Evolutionary conservation across 1,140 invertebrate species (phyloP), one percentile per base, ranked within the genome.

Genomic region (Melitaea cinxia): DNA sequence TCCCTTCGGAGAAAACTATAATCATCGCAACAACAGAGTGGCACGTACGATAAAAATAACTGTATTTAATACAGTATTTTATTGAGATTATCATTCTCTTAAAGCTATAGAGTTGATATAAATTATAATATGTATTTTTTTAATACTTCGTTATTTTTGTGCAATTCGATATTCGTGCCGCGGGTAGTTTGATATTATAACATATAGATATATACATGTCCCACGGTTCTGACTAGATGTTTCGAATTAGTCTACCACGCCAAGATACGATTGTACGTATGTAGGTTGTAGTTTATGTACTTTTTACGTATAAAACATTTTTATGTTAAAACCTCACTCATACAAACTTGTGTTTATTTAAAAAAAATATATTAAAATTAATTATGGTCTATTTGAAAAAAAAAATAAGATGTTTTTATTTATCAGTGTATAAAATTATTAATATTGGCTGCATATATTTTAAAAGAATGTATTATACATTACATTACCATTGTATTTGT

Each of bases 21-120:
- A 57, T 65, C 63, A 52, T 71, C 49, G 65, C 62, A 73, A 57
- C 62, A 73, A 59, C 64, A 64, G 62, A 73, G 85, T 88, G 86
- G 86, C 86, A 88, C 83, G 63, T 79, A 70, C 76, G 70, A 72
- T 64, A 75, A 77, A 70, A 71, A 65, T 60, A 62, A 82, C 86
- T 82, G 86, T 86, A 89, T 89, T 82, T 80, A 9, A 89, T 89
- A 89, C 85, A 85, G 83, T 75, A 65, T 77, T 75, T 39, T 39
- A 14, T 7, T 47, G 83, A 80, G 80, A 85, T 79, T 75, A 56
- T 71, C 75, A 5, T 65, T 78, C 72, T 71, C 83, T 88, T 89
- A 89, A 89, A 85, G 82, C 85, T 89, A 83, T 77, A 79, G 66
- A 71, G 73, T 82, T 82, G 85, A 86, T 88, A 85, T 85, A 85